Evolutionary conservation across 2,888 invertebrate species (phyloP), one percentile per base, ranked within the genome.

Genomic region (Horisme vitalbata): DNA sequence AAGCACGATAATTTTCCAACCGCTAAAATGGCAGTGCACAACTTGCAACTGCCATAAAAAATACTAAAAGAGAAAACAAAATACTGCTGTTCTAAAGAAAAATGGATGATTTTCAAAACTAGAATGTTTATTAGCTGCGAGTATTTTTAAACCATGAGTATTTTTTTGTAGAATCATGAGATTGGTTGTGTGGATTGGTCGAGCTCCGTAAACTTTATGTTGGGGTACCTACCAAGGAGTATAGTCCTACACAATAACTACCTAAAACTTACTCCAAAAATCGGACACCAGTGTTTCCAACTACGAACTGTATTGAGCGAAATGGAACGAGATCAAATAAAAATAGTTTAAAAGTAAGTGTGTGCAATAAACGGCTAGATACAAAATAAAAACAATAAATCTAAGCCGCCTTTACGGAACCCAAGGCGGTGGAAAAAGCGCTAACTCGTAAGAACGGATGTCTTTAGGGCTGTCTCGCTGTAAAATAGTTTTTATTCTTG

Each of bases 381-480:
- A 38, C 18, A 57, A 60, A 58, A 59, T 63, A 59, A 52, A 57
- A 62, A 63, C 64, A 59, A 61, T 56, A 66, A 66, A 65, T 63
- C 59, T 49, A 55, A 55, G 55, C 59, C 54, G 59, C 54, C 57
- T 61, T 57, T 50, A 49, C 50, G 52, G 52, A 32, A 48, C 55
- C 38, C 48, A 28, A 39, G 63, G 57, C 60, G 55, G 60, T 58
- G 61, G 63, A 72, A 77, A 78, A 77, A 75, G 63, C 64, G 74
- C 76, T 70, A 73, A 75, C 68, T 71, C 68, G 65, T 41, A 64
- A 61, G 65, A 64, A 61, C 57, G 41, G 37, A 51, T 15, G 12
- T 11, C 11, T 4, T 7, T 64, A 79, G 77, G 77, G 79, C 39
- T 76, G 72, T 3, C 45, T 34, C 26, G 14, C 13, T 11, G 6